Evolutionary conservation across 2,113 vertebrate species (phyloP).

Genomic region (Hemicordylus capensis): DNA sequence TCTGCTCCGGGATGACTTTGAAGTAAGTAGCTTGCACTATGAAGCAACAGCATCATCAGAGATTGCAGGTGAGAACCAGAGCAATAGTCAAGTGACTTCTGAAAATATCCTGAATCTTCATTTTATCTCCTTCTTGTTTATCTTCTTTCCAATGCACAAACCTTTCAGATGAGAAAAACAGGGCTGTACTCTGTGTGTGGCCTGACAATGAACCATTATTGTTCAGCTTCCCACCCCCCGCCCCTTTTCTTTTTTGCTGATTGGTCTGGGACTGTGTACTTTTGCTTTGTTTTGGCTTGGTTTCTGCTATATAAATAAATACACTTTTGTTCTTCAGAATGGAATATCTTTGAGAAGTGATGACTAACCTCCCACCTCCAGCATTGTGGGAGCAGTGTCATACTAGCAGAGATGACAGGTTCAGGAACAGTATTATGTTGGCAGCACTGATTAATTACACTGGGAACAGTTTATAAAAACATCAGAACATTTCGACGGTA

Average conservation of each 20-base stretch:
- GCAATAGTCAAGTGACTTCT: not conserved
- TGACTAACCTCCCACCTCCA: constrained; percentile 39
- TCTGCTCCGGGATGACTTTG: not conserved
- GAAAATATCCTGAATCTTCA: not conserved
- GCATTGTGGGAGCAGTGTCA: constrained; percentile 16
- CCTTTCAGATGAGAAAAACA: constrained; percentile 22
- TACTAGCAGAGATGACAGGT: constrained; percentile 48
- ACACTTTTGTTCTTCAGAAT: constrained; percentile 44
- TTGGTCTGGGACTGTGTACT: constrained; percentile 27
- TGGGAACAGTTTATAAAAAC: not conserved
- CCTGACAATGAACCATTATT: constrained; percentile 33
- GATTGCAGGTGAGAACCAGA: not conserved
- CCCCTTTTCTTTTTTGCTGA: not conserved
- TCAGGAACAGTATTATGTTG: constrained; percentile 53
- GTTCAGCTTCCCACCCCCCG: not conserved
- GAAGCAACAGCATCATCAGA: not conserved
- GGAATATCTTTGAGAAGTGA: constrained; percentile 24
- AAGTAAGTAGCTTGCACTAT: not conserved
- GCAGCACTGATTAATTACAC: constrained; percentile 18
- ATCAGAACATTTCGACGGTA: not conserved
- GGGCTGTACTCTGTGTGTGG: not conserved
- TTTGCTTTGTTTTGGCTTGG: constrained; percentile 54
- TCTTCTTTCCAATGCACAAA: not conserved
- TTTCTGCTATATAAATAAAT: constrained; percentile 41
- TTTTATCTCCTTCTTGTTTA: not conserved